Percentiles rank a stretch among this genome's conserved stretches.
Conservation (phyloP, 2,888 invertebrate genomes). For the Drosophila rubida region DNA sequence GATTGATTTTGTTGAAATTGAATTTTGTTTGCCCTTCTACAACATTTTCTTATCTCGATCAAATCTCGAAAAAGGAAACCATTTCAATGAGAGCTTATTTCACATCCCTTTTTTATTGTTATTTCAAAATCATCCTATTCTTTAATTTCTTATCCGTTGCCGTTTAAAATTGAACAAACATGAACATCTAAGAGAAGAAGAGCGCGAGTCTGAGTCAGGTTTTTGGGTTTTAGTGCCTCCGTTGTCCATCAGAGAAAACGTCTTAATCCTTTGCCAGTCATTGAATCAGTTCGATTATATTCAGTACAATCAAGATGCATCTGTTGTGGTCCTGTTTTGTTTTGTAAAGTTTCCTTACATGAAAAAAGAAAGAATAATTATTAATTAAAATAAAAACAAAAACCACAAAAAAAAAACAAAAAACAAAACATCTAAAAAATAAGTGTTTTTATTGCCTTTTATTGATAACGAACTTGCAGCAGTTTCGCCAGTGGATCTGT, state of each 20-base stretch:
- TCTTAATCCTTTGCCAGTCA: conserved; percentile 66
- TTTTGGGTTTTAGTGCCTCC: conserved; percentile 78
- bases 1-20: conserved; percentile 72
- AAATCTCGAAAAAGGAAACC: conserved; percentile 14
- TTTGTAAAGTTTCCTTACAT: conserved; percentile 82
- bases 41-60: conserved; percentile 25
- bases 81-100: conserved; percentile 6
- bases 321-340: conserved; percentile 82
- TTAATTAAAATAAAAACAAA: conserved; percentile 73
- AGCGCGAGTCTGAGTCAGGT: conserved; percentile 53
- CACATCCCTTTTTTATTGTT: conserved; percentile 30
- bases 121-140: conserved; percentile 9
- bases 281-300: conserved; percentile 69
- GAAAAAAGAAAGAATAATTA: conserved; percentile 70
- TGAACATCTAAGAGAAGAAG: conserved; percentile 18
- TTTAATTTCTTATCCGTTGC: conserved; percentile 20
- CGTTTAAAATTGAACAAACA: conserved; percentile 2
- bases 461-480: neutral
- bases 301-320: conserved; percentile 72
- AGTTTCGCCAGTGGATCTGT: conserved; percentile 31
- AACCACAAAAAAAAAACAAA: conserved; percentile 60
- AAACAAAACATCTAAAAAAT: conserved; percentile 71
- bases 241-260: conserved; percentile 70
- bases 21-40: conserved; percentile 64
- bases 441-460: conserved; percentile 34